phyloP scores from a whole-genome alignment of 2,797 vertebrate species.

The Meda fulgida region DNA sequence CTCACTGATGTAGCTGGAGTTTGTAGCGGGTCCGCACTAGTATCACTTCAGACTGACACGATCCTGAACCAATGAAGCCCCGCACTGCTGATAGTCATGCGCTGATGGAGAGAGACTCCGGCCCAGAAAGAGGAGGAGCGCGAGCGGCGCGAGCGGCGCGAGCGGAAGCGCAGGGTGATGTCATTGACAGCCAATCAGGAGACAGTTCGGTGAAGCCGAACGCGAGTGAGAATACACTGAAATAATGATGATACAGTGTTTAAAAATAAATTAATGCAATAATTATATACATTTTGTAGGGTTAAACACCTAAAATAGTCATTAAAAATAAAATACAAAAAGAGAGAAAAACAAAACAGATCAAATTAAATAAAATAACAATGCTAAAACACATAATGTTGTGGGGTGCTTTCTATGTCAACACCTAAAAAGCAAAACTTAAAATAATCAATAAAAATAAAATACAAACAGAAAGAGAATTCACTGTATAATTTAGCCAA shows the following conservation, averaged over 20 bases:
- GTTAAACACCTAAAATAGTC: not conserved
- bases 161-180: conserved; percentile 80
- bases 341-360: not conserved
- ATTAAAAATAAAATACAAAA: not conserved
- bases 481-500: conserved; percentile 71
- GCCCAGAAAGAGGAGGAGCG: conserved; percentile 70
- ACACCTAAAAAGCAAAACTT: not conserved
- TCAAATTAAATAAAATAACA: not conserved
- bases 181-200: conserved; percentile 90
- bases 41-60: conserved; percentile 75
- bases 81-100: conserved; percentile 69
- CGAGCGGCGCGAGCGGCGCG: conserved; percentile 47
- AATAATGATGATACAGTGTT: not conserved
- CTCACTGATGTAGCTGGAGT: conserved; percentile 80
- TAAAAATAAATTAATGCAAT: not conserved
- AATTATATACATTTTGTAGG: not conserved
- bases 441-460: not conserved
- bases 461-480: not conserved
- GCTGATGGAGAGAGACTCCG: conserved; percentile 62
- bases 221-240: conserved; percentile 10
- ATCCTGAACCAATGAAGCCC: conserved; percentile 74
- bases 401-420: not conserved
- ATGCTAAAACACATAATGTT: not conserved
- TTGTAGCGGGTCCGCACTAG: conserved; percentile 74
- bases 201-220: conserved; percentile 67